Evolutionary conservation across 2,888 invertebrate species (phyloP).

Genomic region (Cerastis rubricosa): DNA sequence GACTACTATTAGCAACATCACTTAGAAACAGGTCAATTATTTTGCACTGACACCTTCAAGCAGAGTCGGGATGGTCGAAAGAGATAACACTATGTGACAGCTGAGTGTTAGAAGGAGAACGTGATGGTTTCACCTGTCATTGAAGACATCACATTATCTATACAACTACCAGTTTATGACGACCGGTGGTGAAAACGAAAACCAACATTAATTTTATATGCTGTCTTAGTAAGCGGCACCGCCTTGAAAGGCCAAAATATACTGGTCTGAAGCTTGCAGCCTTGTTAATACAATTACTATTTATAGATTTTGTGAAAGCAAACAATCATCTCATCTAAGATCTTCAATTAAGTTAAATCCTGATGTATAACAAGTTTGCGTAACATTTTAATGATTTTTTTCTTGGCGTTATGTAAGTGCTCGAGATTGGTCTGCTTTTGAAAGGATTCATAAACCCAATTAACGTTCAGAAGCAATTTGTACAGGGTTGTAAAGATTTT

Average conservation of each 20-base stretch:
- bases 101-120: slow-evolving; percentile 25
- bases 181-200: slow-evolving; percentile 20
- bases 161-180: slow-evolving; percentile 7
- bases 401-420: slow-evolving; percentile 52
- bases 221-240: background rate
- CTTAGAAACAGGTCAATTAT: slow-evolving; percentile 47
- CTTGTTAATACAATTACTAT: slow-evolving; percentile 37
- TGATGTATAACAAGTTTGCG: slow-evolving; percentile 62
- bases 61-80: background rate
- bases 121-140: background rate
- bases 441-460: slow-evolving; percentile 54
- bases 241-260: background rate
- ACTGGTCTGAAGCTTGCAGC: background rate
- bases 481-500: slow-evolving; percentile 45
- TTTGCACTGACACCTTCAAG: slow-evolving; percentile 13
- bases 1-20: slow-evolving; percentile 31
- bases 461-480: slow-evolving; percentile 33
- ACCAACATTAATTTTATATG: background rate
- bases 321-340: slow-evolving; percentile 53
- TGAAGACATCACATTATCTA: slow-evolving; percentile 30
- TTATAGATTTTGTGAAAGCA: slow-evolving; percentile 65
- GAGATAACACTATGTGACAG: slow-evolving; percentile 6
- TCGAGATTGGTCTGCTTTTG: slow-evolving; percentile 43
- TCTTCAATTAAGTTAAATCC: slow-evolving; percentile 68
- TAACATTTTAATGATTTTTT: slow-evolving; percentile 67